These are phyloP conservation scores for Dromius quadrimaculatus DNA, from an alignment of 2,888 invertebrate genomes.

Conservation along the genomic window DNA sequence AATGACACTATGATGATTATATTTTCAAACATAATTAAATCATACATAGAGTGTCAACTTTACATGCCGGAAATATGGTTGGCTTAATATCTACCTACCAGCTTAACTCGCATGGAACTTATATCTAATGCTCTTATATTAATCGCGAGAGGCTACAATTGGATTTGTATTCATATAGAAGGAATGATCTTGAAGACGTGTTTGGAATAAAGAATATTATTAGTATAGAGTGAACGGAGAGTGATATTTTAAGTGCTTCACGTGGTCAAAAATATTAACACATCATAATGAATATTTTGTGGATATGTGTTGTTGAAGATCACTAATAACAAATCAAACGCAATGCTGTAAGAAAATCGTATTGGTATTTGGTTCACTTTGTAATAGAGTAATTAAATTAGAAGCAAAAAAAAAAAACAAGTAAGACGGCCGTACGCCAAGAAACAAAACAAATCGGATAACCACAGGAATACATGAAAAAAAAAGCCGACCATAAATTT, in stretches of 20 bases:
- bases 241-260: background rate
- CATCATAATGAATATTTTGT: too few species aligned
- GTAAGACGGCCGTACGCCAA: too few species aligned
- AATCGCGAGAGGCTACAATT: background rate
- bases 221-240: background rate
- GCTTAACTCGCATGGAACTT: background rate
- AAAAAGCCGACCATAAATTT: too few species aligned
- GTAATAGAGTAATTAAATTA: too few species aligned
- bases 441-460: too few species aligned
- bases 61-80: background rate
- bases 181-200: background rate
- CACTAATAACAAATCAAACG: too few species aligned
- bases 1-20: background rate
- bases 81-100: background rate
- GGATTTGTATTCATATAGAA: conserved; percentile 6
- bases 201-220: background rate
- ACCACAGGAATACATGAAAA: too few species aligned
- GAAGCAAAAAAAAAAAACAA: too few species aligned
- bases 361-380: too few species aligned
- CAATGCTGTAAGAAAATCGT: too few species aligned
- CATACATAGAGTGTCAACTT: background rate
- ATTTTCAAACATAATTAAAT: background rate
- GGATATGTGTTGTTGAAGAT: too few species aligned
- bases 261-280: too few species aligned
- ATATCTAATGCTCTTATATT: background rate